phyloP scores from a whole-genome alignment of 2,113 vertebrate genomes.

The Hystrix cristata region DNA sequence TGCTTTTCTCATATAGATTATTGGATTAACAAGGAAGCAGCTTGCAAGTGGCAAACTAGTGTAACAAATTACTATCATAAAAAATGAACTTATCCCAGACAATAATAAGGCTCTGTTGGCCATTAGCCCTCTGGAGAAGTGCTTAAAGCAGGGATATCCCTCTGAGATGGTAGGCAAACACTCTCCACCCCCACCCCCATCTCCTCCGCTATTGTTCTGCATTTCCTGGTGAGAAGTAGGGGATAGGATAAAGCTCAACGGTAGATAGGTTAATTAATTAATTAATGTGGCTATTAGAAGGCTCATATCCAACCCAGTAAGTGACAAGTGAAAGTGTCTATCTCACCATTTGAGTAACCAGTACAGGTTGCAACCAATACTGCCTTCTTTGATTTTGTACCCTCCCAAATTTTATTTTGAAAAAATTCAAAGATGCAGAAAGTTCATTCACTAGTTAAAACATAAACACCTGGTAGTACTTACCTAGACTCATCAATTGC shows the following conservation, averaged over 20 bases:
- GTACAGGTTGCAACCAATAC: background rate
- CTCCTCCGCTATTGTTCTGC: background rate
- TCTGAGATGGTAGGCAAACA: slow-evolving; percentile 80
- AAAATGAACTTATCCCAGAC: slow-evolving; percentile 87
- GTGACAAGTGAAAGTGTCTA: background rate
- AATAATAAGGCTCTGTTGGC: slow-evolving; percentile 86
- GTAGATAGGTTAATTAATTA: slow-evolving; percentile 59
- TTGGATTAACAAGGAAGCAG: slow-evolving; percentile 92
- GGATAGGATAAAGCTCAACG: slow-evolving; percentile 34
- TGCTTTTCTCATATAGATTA: slow-evolving; percentile 93
- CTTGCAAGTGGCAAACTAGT: slow-evolving; percentile 89
- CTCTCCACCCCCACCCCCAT: slow-evolving; percentile 35
- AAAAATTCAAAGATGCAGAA: slow-evolving; percentile 42
- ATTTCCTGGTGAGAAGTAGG: slow-evolving; percentile 35
- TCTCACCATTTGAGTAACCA: background rate
- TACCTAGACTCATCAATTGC: background rate
- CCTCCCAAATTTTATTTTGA: background rate
- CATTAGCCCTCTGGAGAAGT: slow-evolving; percentile 87
- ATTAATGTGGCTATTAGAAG: slow-evolving; percentile 48
- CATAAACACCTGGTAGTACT: background rate
- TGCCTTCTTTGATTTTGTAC: background rate
- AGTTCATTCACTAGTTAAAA: background rate
- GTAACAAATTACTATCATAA: slow-evolving; percentile 91
- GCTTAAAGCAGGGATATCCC: slow-evolving; percentile 81
- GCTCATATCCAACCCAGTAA: background rate